Evolutionary conservation across 2,888 invertebrate genomes (phyloP), one percentile per base, ranked within the genome.

Genomic region (Petrolisthes manimaculis): DNA sequence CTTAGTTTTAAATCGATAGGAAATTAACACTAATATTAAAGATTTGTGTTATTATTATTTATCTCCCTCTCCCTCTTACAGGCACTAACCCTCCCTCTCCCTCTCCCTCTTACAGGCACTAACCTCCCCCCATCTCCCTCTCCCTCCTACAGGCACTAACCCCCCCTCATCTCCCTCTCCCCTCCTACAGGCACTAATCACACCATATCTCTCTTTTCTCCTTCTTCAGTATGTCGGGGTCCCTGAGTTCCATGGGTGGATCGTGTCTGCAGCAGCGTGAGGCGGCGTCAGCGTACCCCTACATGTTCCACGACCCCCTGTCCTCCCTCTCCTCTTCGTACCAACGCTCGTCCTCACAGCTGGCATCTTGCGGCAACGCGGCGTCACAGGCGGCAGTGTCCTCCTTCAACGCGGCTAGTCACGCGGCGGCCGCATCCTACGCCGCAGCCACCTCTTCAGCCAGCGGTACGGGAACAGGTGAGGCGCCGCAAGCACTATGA

Each of bases 281-380:
- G 96, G 93, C 95, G 96, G 97, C 97, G 92, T 91, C 93, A 96
- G 92, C 97, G 96, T 93, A 97, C 97, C 92, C 92, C 92, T 92
- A 97, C 94, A 97, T 97, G 96, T 97, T 97, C 94, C 96, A 96
- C 92, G 91, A 97, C 94, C 97, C 97, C 90, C 94, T 97, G 88
- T 95, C 95, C 92, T 95, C 96, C 86, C 93, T 96, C 90, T 95
- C 95, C 92, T 95, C 95, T 91, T 95, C 95, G 91, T 96, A 96
- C 93, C 89, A 90, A 75, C 88, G 91, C 24, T 89, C 86, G 8
- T 89, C 90, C n/a, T 90, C 90, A 84, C 89, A 91, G 80, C 83
- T 91, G 75, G 85, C 91, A 69, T 88, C 90, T 51, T 91, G 91
- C 86, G 91, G 88, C 61, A 91, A 91, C 86, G 86, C 86, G 74